Conservation (phyloP, 2,888 invertebrate genomes). For the Cepaea hortensis region DNA sequence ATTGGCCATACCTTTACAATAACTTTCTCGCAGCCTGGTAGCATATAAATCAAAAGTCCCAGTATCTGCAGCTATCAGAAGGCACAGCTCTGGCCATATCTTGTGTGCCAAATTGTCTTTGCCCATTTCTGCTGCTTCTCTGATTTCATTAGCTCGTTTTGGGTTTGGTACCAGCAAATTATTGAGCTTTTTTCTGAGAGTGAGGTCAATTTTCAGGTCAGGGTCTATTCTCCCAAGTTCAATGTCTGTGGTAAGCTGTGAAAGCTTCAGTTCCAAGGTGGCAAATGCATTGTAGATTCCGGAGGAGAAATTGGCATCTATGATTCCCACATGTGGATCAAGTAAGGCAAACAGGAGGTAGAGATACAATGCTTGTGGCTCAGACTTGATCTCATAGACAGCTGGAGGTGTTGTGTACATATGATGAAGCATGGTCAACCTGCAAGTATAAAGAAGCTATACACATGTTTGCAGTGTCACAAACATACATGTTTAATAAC, state of each 20-base stretch:
- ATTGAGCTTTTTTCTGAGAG: constrained; percentile 61
- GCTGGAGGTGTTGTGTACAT: constrained; percentile 70
- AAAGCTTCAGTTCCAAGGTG: constrained; percentile 63
- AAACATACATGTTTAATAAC: too few species aligned
- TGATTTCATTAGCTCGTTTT: constrained; percentile 67
- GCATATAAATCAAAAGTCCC: constrained; percentile 72
- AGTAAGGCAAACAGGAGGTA: constrained; percentile 73
- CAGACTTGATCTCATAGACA: constrained; percentile 67
- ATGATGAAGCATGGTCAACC: constrained; percentile 65
- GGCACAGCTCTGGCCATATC: constrained; percentile 68
- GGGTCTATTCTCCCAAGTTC: constrained; percentile 64
- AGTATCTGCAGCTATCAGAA: constrained; percentile 66
- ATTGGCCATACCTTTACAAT: constrained; percentile 43
- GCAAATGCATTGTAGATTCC: constrained; percentile 68
- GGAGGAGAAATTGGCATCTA: constrained; percentile 74
- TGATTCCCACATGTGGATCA: constrained; percentile 69
- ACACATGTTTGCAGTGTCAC: too few species aligned
- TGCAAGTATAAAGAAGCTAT: constrained; percentile 45
- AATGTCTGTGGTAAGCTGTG: constrained; percentile 68
- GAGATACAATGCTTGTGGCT: constrained; percentile 72
- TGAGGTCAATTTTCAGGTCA: constrained; percentile 60
- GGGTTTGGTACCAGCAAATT: constrained; percentile 64
- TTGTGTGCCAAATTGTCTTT: constrained; percentile 63
- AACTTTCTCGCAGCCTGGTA: constrained; percentile 59
- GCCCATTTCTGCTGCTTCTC: constrained; percentile 62